Evolutionary conservation across 2,113 vertebrate genomes (phyloP).

Genomic region (Trematocara unimaculatum): DNA sequence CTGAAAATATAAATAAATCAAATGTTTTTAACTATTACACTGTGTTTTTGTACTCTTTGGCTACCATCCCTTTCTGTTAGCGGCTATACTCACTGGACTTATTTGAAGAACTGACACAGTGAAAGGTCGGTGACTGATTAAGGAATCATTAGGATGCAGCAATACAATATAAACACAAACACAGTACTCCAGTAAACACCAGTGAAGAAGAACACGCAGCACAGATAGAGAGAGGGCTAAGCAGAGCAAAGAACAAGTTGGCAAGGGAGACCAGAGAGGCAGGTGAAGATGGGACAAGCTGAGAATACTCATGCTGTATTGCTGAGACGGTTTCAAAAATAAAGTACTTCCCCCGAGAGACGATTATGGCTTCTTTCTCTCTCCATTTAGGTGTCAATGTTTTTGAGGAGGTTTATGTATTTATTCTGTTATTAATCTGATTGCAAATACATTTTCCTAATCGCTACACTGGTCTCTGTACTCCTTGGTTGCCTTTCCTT

Average conservation of each 20-base stretch:
- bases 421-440: background rate
- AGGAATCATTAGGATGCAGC: background rate
- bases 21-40: background rate
- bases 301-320: background rate
- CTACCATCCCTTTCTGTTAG: background rate
- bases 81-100: background rate
- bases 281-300: background rate
- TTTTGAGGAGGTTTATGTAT: background rate
- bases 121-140: background rate
- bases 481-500: background rate
- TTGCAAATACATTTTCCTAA: background rate
- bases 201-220: background rate
- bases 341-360: background rate
- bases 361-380: background rate
- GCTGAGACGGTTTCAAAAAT: background rate
- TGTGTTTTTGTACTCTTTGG: background rate
- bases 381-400: background rate
- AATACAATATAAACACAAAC: background rate
- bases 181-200: background rate
- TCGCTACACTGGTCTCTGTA: background rate
- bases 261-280: background rate
- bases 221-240: background rate
- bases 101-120: background rate
- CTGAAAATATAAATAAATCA: background rate
- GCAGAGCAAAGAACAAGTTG: background rate